Base-by-base conservation (phyloP, 2,888 invertebrate genomes). In the Apodemia hepburni region DNA sequence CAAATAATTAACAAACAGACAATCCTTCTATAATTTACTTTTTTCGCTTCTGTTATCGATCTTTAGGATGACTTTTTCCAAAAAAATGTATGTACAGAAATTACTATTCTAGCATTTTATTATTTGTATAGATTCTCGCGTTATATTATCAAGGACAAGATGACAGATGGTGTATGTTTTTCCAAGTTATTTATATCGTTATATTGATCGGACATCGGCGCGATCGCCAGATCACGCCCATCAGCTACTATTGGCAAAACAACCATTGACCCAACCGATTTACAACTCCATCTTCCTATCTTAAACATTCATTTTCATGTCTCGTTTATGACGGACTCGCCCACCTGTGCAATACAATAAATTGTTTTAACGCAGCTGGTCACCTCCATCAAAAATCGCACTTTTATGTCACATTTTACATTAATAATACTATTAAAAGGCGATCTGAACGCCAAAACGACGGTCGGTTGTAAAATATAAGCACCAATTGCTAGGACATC, bases 371-470 rank as follows among this genome's bases (percentile, higher is more conserved):
- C 74, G 64, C 87, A 86, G 78, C 84, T 87, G 87, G 80, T 76
- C 74, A 74, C 74, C 73, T 80, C 76, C 72, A 84, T 87, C 85
- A 85, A 85, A 85, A 83, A 82, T 81, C 82, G 70, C 78, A 79
- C 83, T 87, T 89, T 88, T 87, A 87, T 78, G 78, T 84, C 82
- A 80, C 79, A 80, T 75, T 73, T 64, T 76, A 82, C 81, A 85
- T 89, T 85, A 83, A 88, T 86, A 87, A 79, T 75, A 80, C 82
- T 76, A 88, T 87, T 83, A 88, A 87, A 88, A 77, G 73, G 75
- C 80, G 78, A 74, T 77, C 68, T 76, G 79, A 86, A 84, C 75
- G 81, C 81, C 83, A 80, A 82, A 87, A 84, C 80, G 84, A 81
- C 84, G 81, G 77, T 75, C 76, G 75, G 78, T 76, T 78, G 83